phyloP scores from a whole-genome alignment of 2,797 vertebrate genomes.

The Lates japonicus region DNA sequence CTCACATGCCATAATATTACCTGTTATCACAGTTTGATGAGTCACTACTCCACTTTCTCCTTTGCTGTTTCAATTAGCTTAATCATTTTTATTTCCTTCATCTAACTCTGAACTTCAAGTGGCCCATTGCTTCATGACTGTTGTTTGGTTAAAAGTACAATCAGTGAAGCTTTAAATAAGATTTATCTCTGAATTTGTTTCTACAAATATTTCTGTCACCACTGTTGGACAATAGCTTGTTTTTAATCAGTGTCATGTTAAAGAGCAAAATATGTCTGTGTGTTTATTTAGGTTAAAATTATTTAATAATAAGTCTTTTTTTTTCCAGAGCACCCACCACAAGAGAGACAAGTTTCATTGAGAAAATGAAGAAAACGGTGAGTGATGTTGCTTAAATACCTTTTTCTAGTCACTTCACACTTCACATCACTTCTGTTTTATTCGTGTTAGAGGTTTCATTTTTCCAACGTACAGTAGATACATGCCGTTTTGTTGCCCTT shows the following conservation, averaged over 20 bases:
- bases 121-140: neutral
- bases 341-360: conserved; percentile 95
- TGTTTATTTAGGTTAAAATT: neutral
- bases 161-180: neutral
- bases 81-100: neutral
- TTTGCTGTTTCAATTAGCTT: neutral
- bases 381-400: conserved; percentile 64
- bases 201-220: neutral
- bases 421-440: neutral
- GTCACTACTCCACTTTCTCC: too few relatives aligned
- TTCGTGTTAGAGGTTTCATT: neutral
- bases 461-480: neutral
- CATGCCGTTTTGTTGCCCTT: neutral
- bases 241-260: neutral
- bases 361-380: conserved; percentile 99
- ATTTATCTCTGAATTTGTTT: neutral
- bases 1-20: neutral
- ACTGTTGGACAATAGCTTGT: neutral
- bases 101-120: neutral
- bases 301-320: neutral
- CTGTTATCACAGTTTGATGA: neutral
- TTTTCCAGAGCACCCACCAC: conserved; percentile 84
- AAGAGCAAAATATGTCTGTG: neutral
- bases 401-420: too few relatives aligned
- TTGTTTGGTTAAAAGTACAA: neutral